Conservation (phyloP, 2,888 invertebrate species). For the Lepidocyrtoides sp. region DNA sequence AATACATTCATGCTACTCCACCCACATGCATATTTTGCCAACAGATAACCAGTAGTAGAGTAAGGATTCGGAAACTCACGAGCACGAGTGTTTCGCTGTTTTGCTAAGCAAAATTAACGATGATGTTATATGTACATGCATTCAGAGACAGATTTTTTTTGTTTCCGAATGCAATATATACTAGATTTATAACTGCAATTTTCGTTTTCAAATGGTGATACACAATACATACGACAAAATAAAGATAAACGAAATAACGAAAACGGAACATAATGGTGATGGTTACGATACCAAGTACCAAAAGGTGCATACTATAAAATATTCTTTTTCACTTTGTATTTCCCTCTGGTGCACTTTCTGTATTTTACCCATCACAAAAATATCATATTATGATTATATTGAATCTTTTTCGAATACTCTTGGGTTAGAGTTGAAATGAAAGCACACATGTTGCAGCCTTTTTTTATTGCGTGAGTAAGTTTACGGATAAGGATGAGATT, state of each 20-base stretch:
- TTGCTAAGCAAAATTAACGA: conserved; percentile 13
- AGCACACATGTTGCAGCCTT: conserved; percentile 32
- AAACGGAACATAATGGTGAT: not conserved
- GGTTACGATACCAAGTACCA: not conserved
- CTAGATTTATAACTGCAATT: conserved; percentile 53
- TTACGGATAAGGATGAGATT: not conserved
- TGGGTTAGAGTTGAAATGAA: not conserved
- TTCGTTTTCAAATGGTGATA: not conserved
- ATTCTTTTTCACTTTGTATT: not conserved
- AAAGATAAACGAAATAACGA: no score
- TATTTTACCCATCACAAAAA: conserved; percentile 28
- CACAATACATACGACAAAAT: conserved; percentile 5
- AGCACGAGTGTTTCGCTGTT: conserved; percentile 17
- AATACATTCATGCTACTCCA: conserved; percentile 51
- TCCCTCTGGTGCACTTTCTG: not conserved
- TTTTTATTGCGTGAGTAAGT: conserved; percentile 22
- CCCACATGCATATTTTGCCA: conserved; percentile 67
- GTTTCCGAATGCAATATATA: conserved; percentile 6
- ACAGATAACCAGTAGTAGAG: conserved; percentile 2
- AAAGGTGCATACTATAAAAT: not conserved
- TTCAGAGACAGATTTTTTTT: conserved; percentile 8
- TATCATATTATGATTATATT: conserved; percentile 19
- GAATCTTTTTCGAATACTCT: not conserved
- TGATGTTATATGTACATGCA: not conserved
- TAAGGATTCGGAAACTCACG: conserved; percentile 68